Evolutionary conservation across 1,140 invertebrate species (phyloP), one percentile per base, ranked within the genome.

Genomic region (Scylla paramamosain): DNA sequence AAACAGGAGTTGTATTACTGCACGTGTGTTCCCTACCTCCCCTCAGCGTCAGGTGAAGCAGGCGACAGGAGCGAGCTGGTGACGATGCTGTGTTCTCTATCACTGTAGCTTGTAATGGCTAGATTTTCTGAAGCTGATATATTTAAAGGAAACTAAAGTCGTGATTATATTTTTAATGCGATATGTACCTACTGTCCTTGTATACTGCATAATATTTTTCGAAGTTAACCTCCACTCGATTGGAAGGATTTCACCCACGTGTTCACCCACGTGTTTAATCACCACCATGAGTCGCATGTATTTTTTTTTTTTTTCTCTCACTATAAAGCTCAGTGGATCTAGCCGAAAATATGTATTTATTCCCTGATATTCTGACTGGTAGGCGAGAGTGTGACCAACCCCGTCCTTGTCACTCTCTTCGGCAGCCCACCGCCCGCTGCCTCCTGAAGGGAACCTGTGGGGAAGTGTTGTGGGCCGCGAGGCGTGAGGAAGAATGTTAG

Each of bases 111-210:
- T 93, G 77, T 93, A 93, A 93, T 93, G 92, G 92, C 32, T 93
- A 93, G 92, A 93, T 86, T 93, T 93, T 93, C 92, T 93, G 82
- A 83, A 93, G 82, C 92, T 93, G 82, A 93, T 46, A 86, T 93
- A 93, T 45, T 84, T 91, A 48, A 91, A 52, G 59, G 48, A n/a
- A 59, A 45, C 89, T 59, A 29, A 59, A 39, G 20, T 59, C 39
- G 28, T 59, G 59, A 91, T 91, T 91, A 91, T 91, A 91, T 91
- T 91, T 91, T 91, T 91, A 91, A 91, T 39, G 48, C 45, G 48
- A 59, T 91, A 91, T 91, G 59, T 91, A 91, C 87, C 46, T 91
- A 32, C 67, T 77, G 67, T 77, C 89, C 48, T 59, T 91, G 25
- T 91, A 91, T 91, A 52, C 45, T 59, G 48, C 59, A 59, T 48